Percentiles rank a stretch among this genome's conserved stretches.
These are phyloP conservation scores for Pipistrellus pygmaeus DNA, from an alignment of 2,797 vertebrate species.

Conservation along the genomic window DNA sequence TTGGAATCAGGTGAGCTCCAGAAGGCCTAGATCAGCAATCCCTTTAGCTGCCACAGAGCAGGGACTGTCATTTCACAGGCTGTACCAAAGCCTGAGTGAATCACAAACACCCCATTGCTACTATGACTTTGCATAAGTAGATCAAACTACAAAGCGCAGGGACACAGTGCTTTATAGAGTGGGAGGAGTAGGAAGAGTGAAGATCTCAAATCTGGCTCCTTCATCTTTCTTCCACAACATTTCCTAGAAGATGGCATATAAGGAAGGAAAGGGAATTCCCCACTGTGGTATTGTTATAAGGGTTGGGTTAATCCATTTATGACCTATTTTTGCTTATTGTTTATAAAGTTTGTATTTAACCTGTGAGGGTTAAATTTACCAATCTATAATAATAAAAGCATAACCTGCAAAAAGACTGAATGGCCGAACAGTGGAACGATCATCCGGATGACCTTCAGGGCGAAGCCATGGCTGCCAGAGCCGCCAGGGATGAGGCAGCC, in stretches of 20 bases:
- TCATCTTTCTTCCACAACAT: not conserved
- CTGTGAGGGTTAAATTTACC: not conserved
- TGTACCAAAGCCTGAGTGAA: not conserved
- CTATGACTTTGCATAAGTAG: not conserved
- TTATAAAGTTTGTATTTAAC: not conserved
- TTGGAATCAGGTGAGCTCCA: not conserved
- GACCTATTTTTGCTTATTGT: not conserved
- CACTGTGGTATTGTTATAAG: not conserved
- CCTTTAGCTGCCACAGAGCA: accelerated
- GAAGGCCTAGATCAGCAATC: not conserved
- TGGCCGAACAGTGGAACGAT: too few species aligned
- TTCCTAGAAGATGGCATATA: not conserved
- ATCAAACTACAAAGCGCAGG: not conserved
- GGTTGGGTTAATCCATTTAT: not conserved
- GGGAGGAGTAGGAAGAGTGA: not conserved
- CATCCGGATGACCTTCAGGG: too few species aligned
- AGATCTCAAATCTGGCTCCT: not conserved
- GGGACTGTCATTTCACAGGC: accelerated
- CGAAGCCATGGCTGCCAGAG: too few species aligned
- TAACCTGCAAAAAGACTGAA: too few species aligned
- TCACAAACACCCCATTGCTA: not conserved
- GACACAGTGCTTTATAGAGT: not conserved
- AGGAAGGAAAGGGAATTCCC: not conserved
- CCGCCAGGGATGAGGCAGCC: too few species aligned
- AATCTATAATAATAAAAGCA: too few species aligned